Percentiles rank a stretch among this genome's conserved stretches.
Conservation (phyloP, 2,797 vertebrate genomes). For the Falco columbarius region DNA sequence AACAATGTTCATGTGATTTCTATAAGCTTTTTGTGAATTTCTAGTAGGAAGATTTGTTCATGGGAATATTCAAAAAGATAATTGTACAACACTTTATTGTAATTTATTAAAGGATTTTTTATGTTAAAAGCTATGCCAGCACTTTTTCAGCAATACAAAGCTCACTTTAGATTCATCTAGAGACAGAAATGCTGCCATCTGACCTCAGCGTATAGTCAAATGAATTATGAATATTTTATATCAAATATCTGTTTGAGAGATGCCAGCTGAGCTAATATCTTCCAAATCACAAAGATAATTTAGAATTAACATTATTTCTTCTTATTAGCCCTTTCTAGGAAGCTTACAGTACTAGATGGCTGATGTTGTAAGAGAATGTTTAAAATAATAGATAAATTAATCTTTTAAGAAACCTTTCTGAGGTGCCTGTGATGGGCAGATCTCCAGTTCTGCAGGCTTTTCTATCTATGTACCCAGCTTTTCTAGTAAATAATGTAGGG, state of each 20-base stretch:
- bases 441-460: background rate
- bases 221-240: conserved; percentile 4
- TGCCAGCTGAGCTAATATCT: background rate
- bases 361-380: background rate
- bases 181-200: conserved; percentile 10
- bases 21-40: background rate
- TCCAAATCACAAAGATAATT: background rate
- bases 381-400: background rate
- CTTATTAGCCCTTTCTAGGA: background rate
- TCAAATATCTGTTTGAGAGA: background rate
- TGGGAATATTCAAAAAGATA: background rate
- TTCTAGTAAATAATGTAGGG: background rate
- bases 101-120: background rate
- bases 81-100: background rate
- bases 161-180: background rate
- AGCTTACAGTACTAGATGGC: background rate
- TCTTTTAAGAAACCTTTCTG: background rate
- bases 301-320: no score
- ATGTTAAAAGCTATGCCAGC: background rate
- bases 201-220: background rate
- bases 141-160: background rate
- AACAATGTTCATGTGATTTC: background rate
- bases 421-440: background rate
- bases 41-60: background rate
- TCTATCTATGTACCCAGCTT: background rate